Conservation (phyloP, 35 echinoderm and acorn worm species). For the Hemicentrotus pulcherrimus region DNA sequence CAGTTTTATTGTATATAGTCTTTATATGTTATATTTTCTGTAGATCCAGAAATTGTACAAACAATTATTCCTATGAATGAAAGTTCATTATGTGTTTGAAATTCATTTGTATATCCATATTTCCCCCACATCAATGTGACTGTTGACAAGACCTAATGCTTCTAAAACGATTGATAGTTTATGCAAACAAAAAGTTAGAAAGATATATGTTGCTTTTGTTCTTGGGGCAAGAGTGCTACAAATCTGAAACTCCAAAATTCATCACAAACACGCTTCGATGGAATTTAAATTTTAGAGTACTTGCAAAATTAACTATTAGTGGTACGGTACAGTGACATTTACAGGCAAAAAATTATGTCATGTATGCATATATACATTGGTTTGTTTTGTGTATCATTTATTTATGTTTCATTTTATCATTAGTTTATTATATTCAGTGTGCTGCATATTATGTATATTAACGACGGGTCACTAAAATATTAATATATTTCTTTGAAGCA, state of each 20-base stretch:
- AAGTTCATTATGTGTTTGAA: neutral
- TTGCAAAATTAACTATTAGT: neutral
- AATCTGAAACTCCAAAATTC: neutral
- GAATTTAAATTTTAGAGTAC: neutral
- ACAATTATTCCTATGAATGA: neutral
- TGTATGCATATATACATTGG: neutral
- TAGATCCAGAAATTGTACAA: neutral
- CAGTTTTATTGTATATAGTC: neutral
- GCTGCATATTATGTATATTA: constrained; percentile 27
- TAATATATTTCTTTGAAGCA: constrained; percentile 36
- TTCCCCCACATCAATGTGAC: neutral
- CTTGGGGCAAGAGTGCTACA: too few relatives aligned
- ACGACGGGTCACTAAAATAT: constrained; percentile 32
- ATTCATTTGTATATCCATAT: neutral
- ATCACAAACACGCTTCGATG: neutral
- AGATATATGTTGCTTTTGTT: neutral
- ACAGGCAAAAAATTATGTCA: neutral
- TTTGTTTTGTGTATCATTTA: neutral
- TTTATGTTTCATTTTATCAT: constrained; percentile 19
- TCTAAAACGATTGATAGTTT: neutral
- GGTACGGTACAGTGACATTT: neutral
- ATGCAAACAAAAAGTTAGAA: neutral
- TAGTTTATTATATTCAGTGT: constrained; percentile 29
- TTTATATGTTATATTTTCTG: neutral
- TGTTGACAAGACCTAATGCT: neutral